phyloP scores from a whole-genome alignment of 2,888 invertebrate genomes.

The Heliconius ethilla region DNA sequence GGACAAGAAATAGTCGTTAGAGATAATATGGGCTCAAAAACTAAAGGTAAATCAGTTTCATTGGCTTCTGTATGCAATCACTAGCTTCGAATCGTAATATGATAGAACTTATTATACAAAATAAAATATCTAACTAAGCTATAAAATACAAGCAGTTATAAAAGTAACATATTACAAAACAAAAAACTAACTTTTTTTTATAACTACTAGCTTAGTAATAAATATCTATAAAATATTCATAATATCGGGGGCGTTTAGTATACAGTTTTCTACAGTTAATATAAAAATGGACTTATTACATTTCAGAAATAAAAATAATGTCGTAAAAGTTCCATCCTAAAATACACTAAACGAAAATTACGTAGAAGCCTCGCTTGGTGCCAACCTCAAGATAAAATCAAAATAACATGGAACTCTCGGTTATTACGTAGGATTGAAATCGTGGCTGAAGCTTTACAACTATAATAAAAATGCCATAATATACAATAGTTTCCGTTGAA shows the following conservation, averaged over 20 bases:
- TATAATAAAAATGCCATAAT: constrained; percentile 13
- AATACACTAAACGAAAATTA: constrained; percentile 16
- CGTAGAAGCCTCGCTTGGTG: constrained; percentile 19
- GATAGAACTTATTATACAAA: background rate
- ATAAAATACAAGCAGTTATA: background rate
- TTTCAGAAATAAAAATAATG: background rate
- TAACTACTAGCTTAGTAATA: background rate
- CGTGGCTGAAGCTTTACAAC: constrained; percentile 22
- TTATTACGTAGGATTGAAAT: constrained; percentile 26
- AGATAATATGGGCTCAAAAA: constrained; percentile 83
- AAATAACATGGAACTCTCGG: constrained; percentile 16
- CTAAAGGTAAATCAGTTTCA: constrained; percentile 71
- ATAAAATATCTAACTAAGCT: background rate
- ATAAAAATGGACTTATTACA: background rate
- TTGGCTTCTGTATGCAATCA: background rate
- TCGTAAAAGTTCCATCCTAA: background rate
- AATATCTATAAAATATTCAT: background rate
- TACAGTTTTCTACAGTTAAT: background rate
- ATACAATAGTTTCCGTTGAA: constrained; percentile 5
- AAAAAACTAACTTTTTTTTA: background rate
- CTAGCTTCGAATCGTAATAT: background rate
- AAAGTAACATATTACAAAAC: background rate
- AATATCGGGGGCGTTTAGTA: background rate
- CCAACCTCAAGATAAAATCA: constrained; percentile 32
- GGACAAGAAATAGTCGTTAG: constrained; percentile 87